Percentiles rank a stretch among this genome's conserved stretches.
Conservation (phyloP, 2,888 invertebrate species). For the Nowickia ferox region DNA sequence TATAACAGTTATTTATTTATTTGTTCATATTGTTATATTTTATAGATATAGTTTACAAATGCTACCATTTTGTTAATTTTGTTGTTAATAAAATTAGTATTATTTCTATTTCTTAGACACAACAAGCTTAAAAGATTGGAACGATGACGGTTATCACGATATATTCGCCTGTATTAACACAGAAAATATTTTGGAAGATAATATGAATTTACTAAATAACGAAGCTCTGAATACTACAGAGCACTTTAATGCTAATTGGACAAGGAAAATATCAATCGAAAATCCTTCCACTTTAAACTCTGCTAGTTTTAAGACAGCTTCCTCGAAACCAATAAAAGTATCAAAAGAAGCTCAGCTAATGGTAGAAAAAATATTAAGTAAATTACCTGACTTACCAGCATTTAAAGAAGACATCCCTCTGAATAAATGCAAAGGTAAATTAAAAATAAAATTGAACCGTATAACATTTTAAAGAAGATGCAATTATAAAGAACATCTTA, state of each 20-base stretch:
- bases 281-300: neutral
- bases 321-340: slow-evolving; percentile 66
- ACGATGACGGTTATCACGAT: slow-evolving; percentile 25
- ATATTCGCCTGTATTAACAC: slow-evolving; percentile 36
- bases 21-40: no score
- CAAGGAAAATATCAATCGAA: neutral
- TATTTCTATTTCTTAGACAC: slow-evolving; percentile 7
- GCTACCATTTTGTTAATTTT: no score
- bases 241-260: neutral
- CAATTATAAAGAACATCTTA: neutral
- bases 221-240: neutral
- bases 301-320: slow-evolving; percentile 73
- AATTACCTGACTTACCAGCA: slow-evolving; percentile 15
- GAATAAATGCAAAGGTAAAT: slow-evolving; percentile 45
- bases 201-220: neutral
- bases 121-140: neutral
- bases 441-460: neutral
- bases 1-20: no score
- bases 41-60: no score
- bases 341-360: slow-evolving; percentile 19
- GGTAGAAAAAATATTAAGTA: slow-evolving; percentile 49
- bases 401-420: neutral
- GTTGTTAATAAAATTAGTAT: neutral
- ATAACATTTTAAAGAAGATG: neutral
- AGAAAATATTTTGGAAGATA: slow-evolving; percentile 17